Base-by-base conservation (phyloP, 2,797 vertebrate species). In the Halcyon badia region DNA sequence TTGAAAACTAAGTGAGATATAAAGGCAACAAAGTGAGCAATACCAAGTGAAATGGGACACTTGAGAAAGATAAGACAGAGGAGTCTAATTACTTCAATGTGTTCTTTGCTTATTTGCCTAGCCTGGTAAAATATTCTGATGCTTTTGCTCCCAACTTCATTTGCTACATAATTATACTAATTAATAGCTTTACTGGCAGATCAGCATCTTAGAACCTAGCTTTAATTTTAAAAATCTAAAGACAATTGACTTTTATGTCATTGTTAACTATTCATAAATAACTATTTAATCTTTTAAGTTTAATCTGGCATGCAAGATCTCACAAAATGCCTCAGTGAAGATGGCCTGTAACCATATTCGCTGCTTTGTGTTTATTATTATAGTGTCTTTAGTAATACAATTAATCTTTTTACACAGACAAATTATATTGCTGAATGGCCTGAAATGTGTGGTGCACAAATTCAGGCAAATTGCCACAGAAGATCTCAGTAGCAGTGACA, bases 141-240 rank as follows among this genome's bases (percentile, higher is more conserved):
- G 7, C 0, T 79, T 57, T 39, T 39, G 65, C 37, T 72, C 49
- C 13, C 5, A 62, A 19, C 14, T 68, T 86, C 1, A 30, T 62
- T 90, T 92, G 52, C 61, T 78, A 5, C 5, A 6, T 82, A 75
- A 60, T 78, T 56, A 44, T 25, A 44, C 2, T 44, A 75, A 75
- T 78, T 70, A 58, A 92, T 62, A 49, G 49, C 18, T 77, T 80
- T 90, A 42, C 35, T 88, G 44, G 26, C 28, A 91, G 41, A 82
- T 78, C 13, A 60, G 54, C 35, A 92, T 21, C 41, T 79, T 56
- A n/a, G 8, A 81, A 12, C 8, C 8, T 73, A 17, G 9, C 54
- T 91, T 84, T 57, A 49, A 69, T 41, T 84, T 58, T 48, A 22
- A 60, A 60, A 6, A 57, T 88, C 19, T 37, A 35, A 61, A 46